phyloP scores from a whole-genome alignment of 2,797 vertebrate genomes.

The Rhincodon typus region DNA sequence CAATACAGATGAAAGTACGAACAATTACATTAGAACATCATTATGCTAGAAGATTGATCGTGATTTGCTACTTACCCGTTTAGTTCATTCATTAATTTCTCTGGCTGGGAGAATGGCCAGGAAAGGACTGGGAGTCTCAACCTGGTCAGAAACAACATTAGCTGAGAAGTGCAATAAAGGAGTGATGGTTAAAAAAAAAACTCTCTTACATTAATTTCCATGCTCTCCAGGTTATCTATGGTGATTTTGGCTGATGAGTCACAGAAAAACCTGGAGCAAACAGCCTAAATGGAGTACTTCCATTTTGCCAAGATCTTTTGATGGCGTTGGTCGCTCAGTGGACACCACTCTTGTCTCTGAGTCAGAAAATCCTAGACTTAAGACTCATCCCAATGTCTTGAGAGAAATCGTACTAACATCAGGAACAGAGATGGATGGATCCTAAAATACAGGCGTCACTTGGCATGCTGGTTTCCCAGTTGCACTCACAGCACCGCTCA shows the following conservation, averaged over 20 bases:
- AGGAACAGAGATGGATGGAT: background rate
- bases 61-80: constrained; percentile 19
- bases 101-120: constrained; percentile 24
- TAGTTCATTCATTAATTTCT: constrained; percentile 30
- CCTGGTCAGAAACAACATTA: constrained; percentile 29
- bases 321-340: background rate
- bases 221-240: background rate
- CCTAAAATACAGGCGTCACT: too few species aligned
- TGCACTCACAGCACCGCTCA: background rate
- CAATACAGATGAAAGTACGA: constrained; percentile 20
- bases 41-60: background rate
- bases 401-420: background rate
- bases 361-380: background rate
- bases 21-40: constrained; percentile 18
- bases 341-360: background rate
- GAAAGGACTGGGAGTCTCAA: constrained; percentile 32
- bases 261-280: background rate
- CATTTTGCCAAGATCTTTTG: background rate
- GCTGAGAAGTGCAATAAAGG: background rate
- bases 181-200: background rate
- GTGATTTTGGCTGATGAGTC: background rate
- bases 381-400: background rate
- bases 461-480: too few species aligned
- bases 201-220: background rate
- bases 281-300: background rate